Evolutionary conservation across 2,888 invertebrate genomes (phyloP), one percentile per base, ranked within the genome.

Genomic region (Gryllus longicercus): DNA sequence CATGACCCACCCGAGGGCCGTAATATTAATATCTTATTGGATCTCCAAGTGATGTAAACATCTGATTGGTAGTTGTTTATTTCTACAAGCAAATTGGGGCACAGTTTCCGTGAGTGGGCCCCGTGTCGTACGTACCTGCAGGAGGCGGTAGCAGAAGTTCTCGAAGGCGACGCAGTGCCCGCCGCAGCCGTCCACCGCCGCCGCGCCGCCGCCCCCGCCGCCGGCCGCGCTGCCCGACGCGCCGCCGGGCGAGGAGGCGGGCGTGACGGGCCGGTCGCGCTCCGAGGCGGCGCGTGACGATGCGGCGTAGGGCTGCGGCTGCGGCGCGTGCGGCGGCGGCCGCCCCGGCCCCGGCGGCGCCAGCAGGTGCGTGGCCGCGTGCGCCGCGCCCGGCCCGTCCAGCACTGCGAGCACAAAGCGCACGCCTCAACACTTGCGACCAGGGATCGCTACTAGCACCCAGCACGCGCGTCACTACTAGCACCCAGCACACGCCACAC

Each of bases 121-220:
- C n/a, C n/a, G n/a, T 5, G 8, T 5, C 1, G 38, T 0, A 5
- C 63, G 14, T 85, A 92, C 92, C 89, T 92, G 92, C 84, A 92
- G 88, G 85, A 92, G 91, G 86, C 92, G 92, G 86, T 92, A 92
- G 87, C 92, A 92, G 84, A 92, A 91, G 88, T 92, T 92, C 88
- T 92, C 92, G 88, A 91, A 91, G 83, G 91, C 91, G 82, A 91
- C 91, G 83, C 92, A 92, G 85, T 91, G 92, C 8, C 92, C 92
- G 16, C 92, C 92, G 86, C 92, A 92, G 49, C 92, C 92, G 82
- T 92, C 91, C 81, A 92, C 90, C 77, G 91, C 89, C 79, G 90
- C 90, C 23, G 80, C 80, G 50, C 79, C 76, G 38, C 89, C 89
- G 16, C 83, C 80, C 79, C 88, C 83, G 16, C 83, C 80, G 79